These are phyloP conservation scores for Pluvialis apricaria DNA, from an alignment of 2,113 vertebrate genomes.

Conservation along the genomic window DNA sequence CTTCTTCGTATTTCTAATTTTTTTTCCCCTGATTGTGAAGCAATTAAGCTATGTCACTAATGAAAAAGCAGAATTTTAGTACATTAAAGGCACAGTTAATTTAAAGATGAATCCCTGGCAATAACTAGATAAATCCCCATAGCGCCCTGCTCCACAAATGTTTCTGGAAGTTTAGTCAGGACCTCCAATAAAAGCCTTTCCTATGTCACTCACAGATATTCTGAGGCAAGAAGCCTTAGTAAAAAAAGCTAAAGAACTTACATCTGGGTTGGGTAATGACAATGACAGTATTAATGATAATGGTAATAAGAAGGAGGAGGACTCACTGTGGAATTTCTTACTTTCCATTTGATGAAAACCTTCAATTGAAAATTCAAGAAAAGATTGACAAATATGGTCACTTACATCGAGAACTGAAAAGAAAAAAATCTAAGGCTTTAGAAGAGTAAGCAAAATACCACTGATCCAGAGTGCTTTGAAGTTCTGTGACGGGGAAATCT, in stretches of 20 bases:
- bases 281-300: background rate
- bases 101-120: conserved; percentile 51
- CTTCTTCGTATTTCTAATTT: background rate
- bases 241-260: background rate
- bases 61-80: conserved; percentile 59
- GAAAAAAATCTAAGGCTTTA: background rate
- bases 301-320: background rate
- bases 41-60: conserved; percentile 73
- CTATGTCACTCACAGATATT: background rate
- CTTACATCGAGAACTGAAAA: background rate
- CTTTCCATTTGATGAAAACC: background rate
- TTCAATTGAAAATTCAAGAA: background rate
- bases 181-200: background rate
- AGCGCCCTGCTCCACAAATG: background rate
- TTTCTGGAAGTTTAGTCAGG: conserved; percentile 42
- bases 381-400: background rate
- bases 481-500: background rate
- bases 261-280: background rate
- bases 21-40: conserved; percentile 52
- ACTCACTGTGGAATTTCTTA: background rate
- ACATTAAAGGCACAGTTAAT: conserved; percentile 45
- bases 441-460: background rate
- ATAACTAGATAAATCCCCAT: conserved; percentile 47
- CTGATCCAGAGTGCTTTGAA: background rate
- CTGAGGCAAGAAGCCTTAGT: background rate